phyloP scores from a whole-genome alignment of 1,140 invertebrate genomes.

The Agrilus planipennis region DNA sequence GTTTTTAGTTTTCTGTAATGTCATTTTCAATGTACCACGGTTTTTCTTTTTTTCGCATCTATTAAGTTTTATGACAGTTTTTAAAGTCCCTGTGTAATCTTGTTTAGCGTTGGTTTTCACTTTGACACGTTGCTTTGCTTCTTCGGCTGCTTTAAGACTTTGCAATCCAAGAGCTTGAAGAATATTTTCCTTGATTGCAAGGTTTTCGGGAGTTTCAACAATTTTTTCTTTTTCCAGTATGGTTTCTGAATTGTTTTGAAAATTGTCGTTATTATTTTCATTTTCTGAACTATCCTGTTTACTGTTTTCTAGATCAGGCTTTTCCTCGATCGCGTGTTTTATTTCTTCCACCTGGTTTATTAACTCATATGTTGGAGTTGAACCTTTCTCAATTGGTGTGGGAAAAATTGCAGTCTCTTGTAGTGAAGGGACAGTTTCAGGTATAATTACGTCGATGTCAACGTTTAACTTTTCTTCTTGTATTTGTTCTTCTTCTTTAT shows the following conservation, averaged over 20 bases:
- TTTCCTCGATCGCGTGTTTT: constrained; percentile 5
- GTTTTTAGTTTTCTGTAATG: constrained; percentile 55
- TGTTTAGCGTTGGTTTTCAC: constrained; percentile 40
- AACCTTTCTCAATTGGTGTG: not conserved
- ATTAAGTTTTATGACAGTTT: constrained; percentile 65
- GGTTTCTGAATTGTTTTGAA: constrained; percentile 31
- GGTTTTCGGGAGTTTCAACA: constrained; percentile 42
- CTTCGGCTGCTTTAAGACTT: constrained; percentile 47
- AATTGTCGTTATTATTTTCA: constrained; percentile 18
- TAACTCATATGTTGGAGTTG: not conserved
- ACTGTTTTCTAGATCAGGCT: not conserved
- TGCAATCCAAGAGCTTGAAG: constrained; percentile 49
- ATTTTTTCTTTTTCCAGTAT: constrained; percentile 31
- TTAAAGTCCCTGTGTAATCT: constrained; percentile 60
- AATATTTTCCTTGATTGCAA: constrained; percentile 48
- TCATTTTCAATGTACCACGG: constrained; percentile 63
- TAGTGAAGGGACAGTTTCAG: too few species aligned
- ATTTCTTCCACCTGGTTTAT: constrained; percentile 6
- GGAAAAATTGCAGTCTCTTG: constrained; percentile 4
- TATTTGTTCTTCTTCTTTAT: not conserved
- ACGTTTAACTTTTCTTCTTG: not conserved
- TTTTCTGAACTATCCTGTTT: constrained; percentile 3
- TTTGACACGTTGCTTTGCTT: constrained; percentile 40
- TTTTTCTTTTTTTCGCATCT: constrained; percentile 46
- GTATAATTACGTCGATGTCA: too few species aligned